Evolutionary conservation across 2,888 invertebrate genomes (phyloP).

Genomic region (Caenorhabditis uteleia): DNA sequence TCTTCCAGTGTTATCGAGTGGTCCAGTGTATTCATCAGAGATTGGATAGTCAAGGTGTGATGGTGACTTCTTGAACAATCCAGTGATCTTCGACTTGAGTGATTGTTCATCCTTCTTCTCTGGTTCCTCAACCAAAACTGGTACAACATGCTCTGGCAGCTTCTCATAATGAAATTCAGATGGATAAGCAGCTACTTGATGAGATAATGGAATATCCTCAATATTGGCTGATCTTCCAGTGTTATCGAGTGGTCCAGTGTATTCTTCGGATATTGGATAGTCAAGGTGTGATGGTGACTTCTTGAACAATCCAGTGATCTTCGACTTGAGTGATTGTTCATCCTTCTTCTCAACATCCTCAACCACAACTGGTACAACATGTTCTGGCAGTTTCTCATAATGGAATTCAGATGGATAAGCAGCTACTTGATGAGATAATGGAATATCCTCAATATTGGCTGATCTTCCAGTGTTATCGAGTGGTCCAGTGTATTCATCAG

Average conservation of each 20-base stretch:
- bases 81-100: constrained; percentile 34
- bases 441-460: constrained; percentile 23
- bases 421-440: constrained; percentile 26
- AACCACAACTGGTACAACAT: background rate
- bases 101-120: constrained; percentile 23
- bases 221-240: constrained; percentile 32
- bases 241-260: constrained; percentile 21
- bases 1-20: constrained; percentile 33
- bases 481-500: constrained; percentile 31
- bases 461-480: constrained; percentile 26
- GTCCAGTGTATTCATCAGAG: constrained; percentile 42
- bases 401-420: constrained; percentile 8
- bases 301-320: constrained; percentile 29
- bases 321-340: constrained; percentile 3
- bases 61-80: constrained; percentile 44
- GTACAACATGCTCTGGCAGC: background rate
- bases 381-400: background rate
- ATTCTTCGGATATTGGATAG: constrained; percentile 45
- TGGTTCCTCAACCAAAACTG: constrained; percentile 10
- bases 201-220: constrained; percentile 19
- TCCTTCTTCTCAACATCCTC: constrained; percentile 7
- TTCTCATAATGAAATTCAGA: constrained; percentile 1
- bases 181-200: constrained; percentile 34
- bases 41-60: constrained; percentile 46
- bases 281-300: constrained; percentile 40